A percentile compares a stretch with the other conserved stretches of the same genome.
Conservation (phyloP, 2,888 invertebrate genomes). For the Pyrocoelia pectoralis region DNA sequence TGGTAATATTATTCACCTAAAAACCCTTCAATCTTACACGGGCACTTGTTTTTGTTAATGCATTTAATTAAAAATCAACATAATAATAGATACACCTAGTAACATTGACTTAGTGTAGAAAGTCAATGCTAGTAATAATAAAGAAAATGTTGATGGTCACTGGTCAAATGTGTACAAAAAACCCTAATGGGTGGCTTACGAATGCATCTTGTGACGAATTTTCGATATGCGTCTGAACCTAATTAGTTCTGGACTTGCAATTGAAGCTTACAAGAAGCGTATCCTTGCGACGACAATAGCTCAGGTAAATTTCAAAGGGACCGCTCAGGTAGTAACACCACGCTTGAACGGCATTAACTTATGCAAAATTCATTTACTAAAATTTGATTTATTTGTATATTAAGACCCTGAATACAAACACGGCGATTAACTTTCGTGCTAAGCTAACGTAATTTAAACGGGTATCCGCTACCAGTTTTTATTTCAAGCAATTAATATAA, state of each 20-base stretch:
- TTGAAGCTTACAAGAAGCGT: slow-evolving; percentile 36
- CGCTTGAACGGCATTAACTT: slow-evolving; percentile 23
- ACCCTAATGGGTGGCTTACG: slow-evolving; percentile 17
- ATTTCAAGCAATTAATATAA: too few species aligned
- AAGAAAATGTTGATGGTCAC: background rate
- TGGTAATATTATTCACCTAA: too few species aligned
- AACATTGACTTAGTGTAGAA: too few species aligned
- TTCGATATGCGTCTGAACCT: slow-evolving; percentile 5
- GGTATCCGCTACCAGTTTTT: background rate
- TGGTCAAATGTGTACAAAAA: background rate
- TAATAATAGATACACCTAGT: too few species aligned
- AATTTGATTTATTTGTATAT: slow-evolving; percentile 31
- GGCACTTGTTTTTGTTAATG: too few species aligned
- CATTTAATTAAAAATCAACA: too few species aligned
- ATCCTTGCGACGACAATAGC: slow-evolving; percentile 39
- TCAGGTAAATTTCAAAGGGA: slow-evolving; percentile 38
- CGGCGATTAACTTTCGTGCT: slow-evolving; percentile 27
- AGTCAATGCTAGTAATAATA: too few species aligned
- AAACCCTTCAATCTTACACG: too few species aligned
- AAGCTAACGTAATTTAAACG: slow-evolving; percentile 9
- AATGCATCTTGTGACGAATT: slow-evolving; percentile 31
- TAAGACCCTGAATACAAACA: slow-evolving; percentile 30
- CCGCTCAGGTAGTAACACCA: slow-evolving; percentile 39
- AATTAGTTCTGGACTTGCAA: slow-evolving; percentile 33
- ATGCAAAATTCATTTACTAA: slow-evolving; percentile 32